phyloP scores from a whole-genome alignment of 2,113 vertebrate species.

The Alces alces region DNA sequence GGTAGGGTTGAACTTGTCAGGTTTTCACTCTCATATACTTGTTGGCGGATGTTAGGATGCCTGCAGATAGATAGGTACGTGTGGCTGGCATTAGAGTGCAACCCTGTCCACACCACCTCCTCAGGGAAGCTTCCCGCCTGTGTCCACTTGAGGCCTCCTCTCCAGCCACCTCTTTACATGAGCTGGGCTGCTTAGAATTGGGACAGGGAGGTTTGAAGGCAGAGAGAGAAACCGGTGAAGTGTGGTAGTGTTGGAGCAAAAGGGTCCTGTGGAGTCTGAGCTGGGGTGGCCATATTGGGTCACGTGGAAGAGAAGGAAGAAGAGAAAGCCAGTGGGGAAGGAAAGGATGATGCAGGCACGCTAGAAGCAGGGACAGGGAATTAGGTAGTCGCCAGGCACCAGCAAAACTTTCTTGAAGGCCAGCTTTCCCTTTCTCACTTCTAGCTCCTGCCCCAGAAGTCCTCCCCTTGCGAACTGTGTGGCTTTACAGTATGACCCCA shows the following conservation, averaged over 20 bases:
- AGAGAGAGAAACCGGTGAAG: not conserved
- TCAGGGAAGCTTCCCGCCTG: not conserved
- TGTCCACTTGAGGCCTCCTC: not conserved
- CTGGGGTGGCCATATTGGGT: not conserved
- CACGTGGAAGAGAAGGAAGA: not conserved
- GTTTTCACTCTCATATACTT: not conserved
- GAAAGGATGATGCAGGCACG: not conserved
- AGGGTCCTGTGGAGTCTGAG: not conserved
- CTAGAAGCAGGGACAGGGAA: not conserved
- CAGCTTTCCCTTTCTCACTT: not conserved
- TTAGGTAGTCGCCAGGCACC: not conserved
- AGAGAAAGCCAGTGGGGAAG: not conserved
- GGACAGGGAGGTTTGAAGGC: not conserved
- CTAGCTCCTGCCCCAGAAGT: not conserved
- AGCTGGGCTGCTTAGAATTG: not conserved
- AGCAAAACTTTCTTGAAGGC: not conserved
- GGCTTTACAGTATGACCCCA: not conserved
- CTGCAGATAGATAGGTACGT: not conserved
- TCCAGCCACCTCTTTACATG: not conserved
- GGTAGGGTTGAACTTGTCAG: not conserved
- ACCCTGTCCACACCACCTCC: not conserved
- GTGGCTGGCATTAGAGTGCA: not conserved
- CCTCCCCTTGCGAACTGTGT: not conserved
- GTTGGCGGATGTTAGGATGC: not conserved
- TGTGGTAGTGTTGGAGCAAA: not conserved